Evolutionary conservation across 1,140 invertebrate genomes (phyloP).

Genomic region (Limonius californicus): DNA sequence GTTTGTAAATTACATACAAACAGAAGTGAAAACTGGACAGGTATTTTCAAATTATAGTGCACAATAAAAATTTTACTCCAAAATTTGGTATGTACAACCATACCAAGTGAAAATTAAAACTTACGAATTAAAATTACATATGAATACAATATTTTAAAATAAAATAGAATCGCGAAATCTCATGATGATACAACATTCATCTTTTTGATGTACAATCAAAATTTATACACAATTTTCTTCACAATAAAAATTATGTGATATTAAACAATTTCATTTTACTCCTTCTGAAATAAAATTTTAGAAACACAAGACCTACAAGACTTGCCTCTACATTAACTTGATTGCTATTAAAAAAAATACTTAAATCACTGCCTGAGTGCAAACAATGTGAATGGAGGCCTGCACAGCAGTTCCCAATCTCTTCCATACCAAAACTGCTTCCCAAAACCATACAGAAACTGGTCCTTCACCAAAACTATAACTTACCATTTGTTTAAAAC

Average conservation of each 20-base stretch:
- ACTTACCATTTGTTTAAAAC: constrained; percentile 3
- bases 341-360: constrained; percentile 7
- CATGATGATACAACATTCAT: constrained; percentile 5
- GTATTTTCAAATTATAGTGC: constrained; percentile 22
- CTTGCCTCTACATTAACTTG: constrained; percentile 13
- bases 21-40: constrained; percentile 36
- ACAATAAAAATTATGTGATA: constrained; percentile 32
- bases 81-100: constrained; percentile 42
- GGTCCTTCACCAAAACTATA: not conserved
- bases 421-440: not conserved
- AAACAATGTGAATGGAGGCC: constrained; percentile 86
- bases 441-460: not conserved
- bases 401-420: constrained; percentile 5
- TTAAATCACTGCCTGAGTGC: constrained; percentile 55
- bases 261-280: no score
- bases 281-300: constrained; percentile 28
- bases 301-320: constrained; percentile 1
- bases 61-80: constrained; percentile 25
- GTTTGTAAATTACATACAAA: constrained; percentile 44
- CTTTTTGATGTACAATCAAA: constrained; percentile 14
- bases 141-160: constrained; percentile 6
- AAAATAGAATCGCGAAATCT: not conserved
- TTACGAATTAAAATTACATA: constrained; percentile 10
- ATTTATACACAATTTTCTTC: constrained; percentile 34
- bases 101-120: constrained; percentile 27